These are phyloP conservation scores for Trigoniulus corallinus DNA, from an alignment of 1,140 invertebrate species.

Conservation along the genomic window DNA sequence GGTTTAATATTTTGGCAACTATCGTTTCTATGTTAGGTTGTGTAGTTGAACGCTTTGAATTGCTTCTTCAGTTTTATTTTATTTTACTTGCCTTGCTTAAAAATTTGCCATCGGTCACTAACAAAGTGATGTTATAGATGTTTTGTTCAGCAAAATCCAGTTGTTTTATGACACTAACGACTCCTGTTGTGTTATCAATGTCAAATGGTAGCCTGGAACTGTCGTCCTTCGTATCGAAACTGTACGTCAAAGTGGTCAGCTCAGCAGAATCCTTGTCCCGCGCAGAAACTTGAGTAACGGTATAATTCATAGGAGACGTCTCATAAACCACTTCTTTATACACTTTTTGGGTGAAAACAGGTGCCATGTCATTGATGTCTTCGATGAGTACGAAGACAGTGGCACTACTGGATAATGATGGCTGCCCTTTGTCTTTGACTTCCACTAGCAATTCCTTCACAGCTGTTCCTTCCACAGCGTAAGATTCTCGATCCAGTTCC, in stretches of 20 bases:
- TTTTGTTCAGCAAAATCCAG: slow-evolving; percentile 46
- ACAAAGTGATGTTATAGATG: slow-evolving; percentile 61
- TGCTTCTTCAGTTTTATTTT: background rate
- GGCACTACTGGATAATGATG: slow-evolving; percentile 46
- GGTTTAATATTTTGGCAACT: no score
- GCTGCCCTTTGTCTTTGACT: slow-evolving; percentile 47
- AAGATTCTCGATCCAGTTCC: slow-evolving; percentile 66
- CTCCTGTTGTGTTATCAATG: slow-evolving; percentile 71
- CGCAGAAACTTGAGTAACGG: slow-evolving; percentile 26
- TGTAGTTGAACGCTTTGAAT: no score
- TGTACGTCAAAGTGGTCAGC: slow-evolving; percentile 23
- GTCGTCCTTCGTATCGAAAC: background rate
- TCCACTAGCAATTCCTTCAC: background rate
- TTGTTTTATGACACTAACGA: slow-evolving; percentile 63
- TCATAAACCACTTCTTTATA: slow-evolving; percentile 24
- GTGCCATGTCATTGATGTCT: slow-evolving; percentile 31
- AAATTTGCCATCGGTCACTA: slow-evolving; percentile 48
- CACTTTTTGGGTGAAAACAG: slow-evolving; percentile 24
- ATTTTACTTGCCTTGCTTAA: slow-evolving; percentile 51
- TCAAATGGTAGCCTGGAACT: slow-evolving; percentile 39
- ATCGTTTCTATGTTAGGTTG: no score
- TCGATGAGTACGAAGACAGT: slow-evolving; percentile 29
- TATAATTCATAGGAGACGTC: slow-evolving; percentile 18
- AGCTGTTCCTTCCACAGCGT: slow-evolving; percentile 26
- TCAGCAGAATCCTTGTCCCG: slow-evolving; percentile 26